Conservation (phyloP, 2,888 invertebrate species). For the Hanleya hanleyi region DNA sequence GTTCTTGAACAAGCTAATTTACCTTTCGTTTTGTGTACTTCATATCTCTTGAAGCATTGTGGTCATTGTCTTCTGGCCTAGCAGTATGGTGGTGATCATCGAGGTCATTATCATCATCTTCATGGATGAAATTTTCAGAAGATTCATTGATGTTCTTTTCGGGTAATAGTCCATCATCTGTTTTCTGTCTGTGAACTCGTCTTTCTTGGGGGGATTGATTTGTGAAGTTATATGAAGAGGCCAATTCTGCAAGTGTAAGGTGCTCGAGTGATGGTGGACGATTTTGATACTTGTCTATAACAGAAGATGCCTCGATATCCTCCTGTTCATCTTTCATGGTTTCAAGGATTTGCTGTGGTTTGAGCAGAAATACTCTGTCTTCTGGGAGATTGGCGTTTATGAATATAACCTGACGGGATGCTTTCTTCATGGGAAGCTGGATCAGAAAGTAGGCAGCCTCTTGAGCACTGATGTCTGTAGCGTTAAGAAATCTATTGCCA, state of each 20-base stretch:
- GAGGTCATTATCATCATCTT: neutral
- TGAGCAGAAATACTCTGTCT: slow-evolving; percentile 49
- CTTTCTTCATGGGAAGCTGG: slow-evolving; percentile 41
- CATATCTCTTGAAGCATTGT: too few species aligned
- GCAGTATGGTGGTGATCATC: neutral
- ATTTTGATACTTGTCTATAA: slow-evolving; percentile 32
- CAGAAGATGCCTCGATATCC: slow-evolving; percentile 33
- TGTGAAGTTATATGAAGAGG: slow-evolving; percentile 17
- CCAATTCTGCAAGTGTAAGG: slow-evolving; percentile 37
- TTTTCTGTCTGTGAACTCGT: neutral
- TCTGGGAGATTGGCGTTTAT: slow-evolving; percentile 47
- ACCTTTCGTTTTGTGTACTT: too few species aligned
- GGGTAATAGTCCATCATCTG: neutral
- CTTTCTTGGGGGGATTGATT: neutral
- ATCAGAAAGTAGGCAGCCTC: slow-evolving; percentile 50
- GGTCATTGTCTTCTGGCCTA: too few species aligned
- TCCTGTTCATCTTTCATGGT: slow-evolving; percentile 34
- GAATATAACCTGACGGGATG: slow-evolving; percentile 37
- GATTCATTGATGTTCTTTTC: neutral
- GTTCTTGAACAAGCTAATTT: too few species aligned
- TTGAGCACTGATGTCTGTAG: slow-evolving; percentile 51
- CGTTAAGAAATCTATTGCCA: slow-evolving; percentile 49
- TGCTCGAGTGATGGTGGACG: slow-evolving; percentile 26
- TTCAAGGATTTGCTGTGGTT: slow-evolving; percentile 42
- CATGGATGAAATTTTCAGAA: neutral